phyloP scores from a whole-genome alignment of 30 jellyfish, hydroid and myxozoan genomes.

The Calvadosia cruxmelitensis region DNA sequence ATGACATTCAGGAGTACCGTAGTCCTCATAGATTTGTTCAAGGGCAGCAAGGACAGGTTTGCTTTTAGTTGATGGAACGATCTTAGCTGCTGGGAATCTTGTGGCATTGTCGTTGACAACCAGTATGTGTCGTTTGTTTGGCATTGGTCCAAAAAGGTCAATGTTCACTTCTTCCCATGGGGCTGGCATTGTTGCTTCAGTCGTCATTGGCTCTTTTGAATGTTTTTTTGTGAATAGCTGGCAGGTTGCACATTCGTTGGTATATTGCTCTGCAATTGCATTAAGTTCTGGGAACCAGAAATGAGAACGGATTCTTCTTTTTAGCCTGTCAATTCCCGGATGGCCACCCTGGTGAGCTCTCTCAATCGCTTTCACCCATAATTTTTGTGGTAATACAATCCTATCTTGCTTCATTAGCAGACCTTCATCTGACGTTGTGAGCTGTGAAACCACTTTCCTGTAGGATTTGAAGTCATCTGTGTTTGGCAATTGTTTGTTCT shows the following conservation, averaged over 20 bases:
- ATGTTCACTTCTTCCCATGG: conserved; percentile 11
- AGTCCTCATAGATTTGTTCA: background rate
- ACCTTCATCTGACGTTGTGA: conserved; percentile 14
- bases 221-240: background rate
- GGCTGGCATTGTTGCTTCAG: background rate
- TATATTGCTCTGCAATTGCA: background rate
- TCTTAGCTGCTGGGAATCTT: background rate
- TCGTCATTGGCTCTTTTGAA: background rate
- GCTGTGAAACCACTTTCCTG: background rate
- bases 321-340: conserved; percentile 4
- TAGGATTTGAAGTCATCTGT: background rate
- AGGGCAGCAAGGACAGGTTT: background rate
- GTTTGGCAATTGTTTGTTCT: no score
- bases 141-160: conserved; percentile 37
- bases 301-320: conserved; percentile 9
- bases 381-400: background rate
- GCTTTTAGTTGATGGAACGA: background rate
- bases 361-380: background rate
- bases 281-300: conserved; percentile 9
- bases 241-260: background rate
- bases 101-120: background rate
- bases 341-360: conserved; percentile 15
- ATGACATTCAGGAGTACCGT: background rate
- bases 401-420: conserved; percentile 5
- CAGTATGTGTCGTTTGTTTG: background rate